phyloP scores from a whole-genome alignment of 2,888 invertebrate genomes.

The Neocrepidodera transversa region DNA sequence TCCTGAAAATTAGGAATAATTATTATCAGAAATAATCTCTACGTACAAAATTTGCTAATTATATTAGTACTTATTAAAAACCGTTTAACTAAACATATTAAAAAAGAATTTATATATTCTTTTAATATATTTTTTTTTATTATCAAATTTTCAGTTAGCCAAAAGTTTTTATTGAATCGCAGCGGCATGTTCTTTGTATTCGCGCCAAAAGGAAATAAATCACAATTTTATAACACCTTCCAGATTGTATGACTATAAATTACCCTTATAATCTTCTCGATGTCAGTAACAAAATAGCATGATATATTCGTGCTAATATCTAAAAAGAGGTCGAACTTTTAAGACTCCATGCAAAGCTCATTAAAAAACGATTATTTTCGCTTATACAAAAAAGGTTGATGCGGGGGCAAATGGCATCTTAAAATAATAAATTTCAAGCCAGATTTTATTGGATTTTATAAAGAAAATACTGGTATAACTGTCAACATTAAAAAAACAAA shows the following conservation, averaged over 20 bases:
- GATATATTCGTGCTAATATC: conserved; percentile 18
- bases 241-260: conserved; percentile 28
- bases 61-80: too few species aligned
- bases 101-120: too few species aligned
- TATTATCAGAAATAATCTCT: too few species aligned
- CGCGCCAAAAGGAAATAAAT: conserved; percentile 18
- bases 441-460: not conserved
- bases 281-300: conserved; percentile 24
- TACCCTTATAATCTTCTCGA: conserved; percentile 22
- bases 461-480: too few species aligned
- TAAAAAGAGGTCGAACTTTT: conserved; percentile 10
- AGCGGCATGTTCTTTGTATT: conserved; percentile 20
- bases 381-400: conserved; percentile 2
- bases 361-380: conserved; percentile 23
- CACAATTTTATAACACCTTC: conserved; percentile 23
- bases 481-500: too few species aligned
- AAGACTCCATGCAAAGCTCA: conserved; percentile 17
- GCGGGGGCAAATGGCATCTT: conserved; percentile 1
- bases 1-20: too few species aligned
- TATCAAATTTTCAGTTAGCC: not conserved
- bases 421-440: not conserved
- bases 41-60: too few species aligned
- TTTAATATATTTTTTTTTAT: not conserved
- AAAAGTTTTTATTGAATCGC: conserved; percentile 10
- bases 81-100: too few species aligned